Evolutionary conservation across 1,140 invertebrate species (phyloP).

Genomic region (Leptoteleia sp.): DNA sequence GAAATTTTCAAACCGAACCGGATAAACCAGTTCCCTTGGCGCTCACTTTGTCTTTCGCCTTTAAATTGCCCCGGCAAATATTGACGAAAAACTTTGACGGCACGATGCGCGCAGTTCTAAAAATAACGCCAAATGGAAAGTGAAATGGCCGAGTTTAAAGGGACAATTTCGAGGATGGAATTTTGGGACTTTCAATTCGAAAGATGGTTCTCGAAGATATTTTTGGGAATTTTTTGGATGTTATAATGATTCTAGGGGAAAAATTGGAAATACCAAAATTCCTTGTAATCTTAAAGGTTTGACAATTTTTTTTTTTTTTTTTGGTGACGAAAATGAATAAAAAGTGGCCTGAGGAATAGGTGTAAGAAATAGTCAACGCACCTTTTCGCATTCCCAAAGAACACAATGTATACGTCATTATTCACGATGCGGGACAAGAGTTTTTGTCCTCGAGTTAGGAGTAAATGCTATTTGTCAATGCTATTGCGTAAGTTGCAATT

Average conservation of each 20-base stretch:
- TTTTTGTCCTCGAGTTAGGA: constrained; percentile 62
- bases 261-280: constrained; percentile 6
- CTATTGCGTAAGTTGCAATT: constrained; percentile 55
- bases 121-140: constrained; percentile 27
- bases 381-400: constrained; percentile 60
- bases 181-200: no score
- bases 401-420: constrained; percentile 65
- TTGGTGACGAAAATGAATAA: constrained; percentile 15
- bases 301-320: no score
- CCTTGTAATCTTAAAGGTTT: background rate
- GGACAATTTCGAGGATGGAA: no score
- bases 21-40: constrained; percentile 54
- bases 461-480: constrained; percentile 62
- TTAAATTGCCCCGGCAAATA: constrained; percentile 33
- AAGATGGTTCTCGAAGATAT: no score
- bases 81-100: constrained; percentile 40
- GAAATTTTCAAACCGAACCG: constrained; percentile 48
- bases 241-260: no score
- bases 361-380: constrained; percentile 59
- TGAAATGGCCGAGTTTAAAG: background rate
- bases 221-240: no score
- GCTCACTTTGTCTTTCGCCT: constrained; percentile 12
- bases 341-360: constrained; percentile 24
- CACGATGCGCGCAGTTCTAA: constrained; percentile 10
- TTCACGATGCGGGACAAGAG: constrained; percentile 62